These are phyloP conservation scores for Oscheius sp. DNA, from an alignment of 2,888 invertebrate species.

Conservation along the genomic window DNA sequence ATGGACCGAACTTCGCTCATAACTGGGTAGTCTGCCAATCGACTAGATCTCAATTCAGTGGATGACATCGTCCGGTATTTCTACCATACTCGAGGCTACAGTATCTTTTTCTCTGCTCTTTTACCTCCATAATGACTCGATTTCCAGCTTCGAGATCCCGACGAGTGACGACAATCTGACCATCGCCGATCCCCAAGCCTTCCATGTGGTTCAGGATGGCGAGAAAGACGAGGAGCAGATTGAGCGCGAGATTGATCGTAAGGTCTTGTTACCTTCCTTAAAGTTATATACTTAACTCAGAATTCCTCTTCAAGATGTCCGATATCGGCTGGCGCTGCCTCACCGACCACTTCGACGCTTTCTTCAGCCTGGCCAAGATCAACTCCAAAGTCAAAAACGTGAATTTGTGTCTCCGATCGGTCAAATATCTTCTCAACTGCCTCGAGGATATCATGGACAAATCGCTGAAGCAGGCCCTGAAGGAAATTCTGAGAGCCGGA, in stretches of 20 bases:
- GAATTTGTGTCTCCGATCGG: slow-evolving; percentile 1
- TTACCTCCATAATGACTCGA: background rate
- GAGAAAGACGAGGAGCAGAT: slow-evolving; percentile 19
- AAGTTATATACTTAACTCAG: background rate
- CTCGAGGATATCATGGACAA: background rate
- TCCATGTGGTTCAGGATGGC: slow-evolving; percentile 23
- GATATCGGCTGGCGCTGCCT: slow-evolving; percentile 11
- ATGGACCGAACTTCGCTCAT: too few relatives aligned
- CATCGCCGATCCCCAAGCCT: background rate
- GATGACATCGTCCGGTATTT: too few relatives aligned
- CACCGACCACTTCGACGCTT: slow-evolving; percentile 38
- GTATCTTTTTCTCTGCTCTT: too few relatives aligned
- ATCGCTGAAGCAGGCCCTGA: too few relatives aligned
- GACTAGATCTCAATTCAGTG: too few relatives aligned
- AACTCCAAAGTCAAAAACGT: slow-evolving; percentile 22
- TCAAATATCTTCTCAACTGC: slow-evolving; percentile 9
- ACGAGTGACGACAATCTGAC: slow-evolving; percentile 28
- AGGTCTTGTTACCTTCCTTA: background rate
- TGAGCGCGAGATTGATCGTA: slow-evolving; percentile 3
- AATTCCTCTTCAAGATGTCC: slow-evolving; percentile 5
- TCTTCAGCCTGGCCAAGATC: slow-evolving; percentile 37
- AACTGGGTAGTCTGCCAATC: too few relatives aligned
- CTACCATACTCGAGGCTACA: too few relatives aligned
- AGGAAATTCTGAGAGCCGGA: background rate
- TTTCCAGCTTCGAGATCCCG: slow-evolving; percentile 33